Evolutionary conservation across 2,888 invertebrate species (phyloP), one percentile per base, ranked within the genome.

Genomic region (Drosophila paucipuncta): DNA sequence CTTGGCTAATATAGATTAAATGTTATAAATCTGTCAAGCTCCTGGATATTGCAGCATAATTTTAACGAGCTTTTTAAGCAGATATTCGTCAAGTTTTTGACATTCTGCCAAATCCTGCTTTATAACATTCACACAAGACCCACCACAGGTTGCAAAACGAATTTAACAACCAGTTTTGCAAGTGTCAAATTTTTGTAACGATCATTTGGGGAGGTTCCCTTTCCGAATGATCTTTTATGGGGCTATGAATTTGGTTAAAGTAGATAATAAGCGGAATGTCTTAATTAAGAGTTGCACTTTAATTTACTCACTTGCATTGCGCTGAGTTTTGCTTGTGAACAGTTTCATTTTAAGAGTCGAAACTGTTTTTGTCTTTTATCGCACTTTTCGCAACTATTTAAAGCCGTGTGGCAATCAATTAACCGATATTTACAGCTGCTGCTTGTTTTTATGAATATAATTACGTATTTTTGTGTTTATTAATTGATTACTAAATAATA

Each of bases 281-380:
- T 82, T 82, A 84, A 86, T 86, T 84, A 84, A 86, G 54, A 68
- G 13, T 39, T 65, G 49, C 49, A 72, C 33, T 76, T 69, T 54
- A 37, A 54, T 47, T 57, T 90, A 90, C 86, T 88, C 84, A 88
- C 88, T 90, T 90, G 90, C 81, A 83, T 90, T 89, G 82, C 85
- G 87, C 73, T 86, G 89, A 57, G 77, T 90, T 81, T 81, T 76
- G 58, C 77, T 91, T 70, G 89, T 71, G 60, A 89, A 89, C 62
- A 89, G 78, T 80, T 91, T 89, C 89, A 89, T 89, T 78, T 76
- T 76, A 18, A 53, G 58, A 33, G 55, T 25, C 9, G 57, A 65
- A 78, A 78, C 35, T 35, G 7, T 16, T 35, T 25, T 55, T 53
- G 9, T 64, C 10, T 30, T 64, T 72, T 39, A 41, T 35, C 25